These are phyloP conservation scores for Habroteleia sp. DNA, from an alignment of 2,888 invertebrate genomes.

Conservation along the genomic window DNA sequence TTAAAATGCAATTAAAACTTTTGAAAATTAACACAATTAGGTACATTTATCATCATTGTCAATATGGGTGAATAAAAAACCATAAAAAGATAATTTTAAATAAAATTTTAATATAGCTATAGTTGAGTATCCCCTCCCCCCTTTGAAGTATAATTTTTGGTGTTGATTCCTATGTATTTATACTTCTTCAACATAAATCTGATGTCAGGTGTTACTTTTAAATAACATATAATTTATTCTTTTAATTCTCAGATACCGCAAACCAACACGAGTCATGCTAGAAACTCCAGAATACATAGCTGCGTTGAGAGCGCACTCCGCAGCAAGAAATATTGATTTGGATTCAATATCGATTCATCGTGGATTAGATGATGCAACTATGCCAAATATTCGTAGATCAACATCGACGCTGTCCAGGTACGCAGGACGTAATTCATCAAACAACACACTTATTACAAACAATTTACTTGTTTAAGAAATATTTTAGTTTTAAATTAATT, in stretches of 20 bases:
- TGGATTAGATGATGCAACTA: constrained; percentile 88
- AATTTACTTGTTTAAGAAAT: constrained; percentile 30
- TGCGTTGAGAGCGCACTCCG: constrained; percentile 82
- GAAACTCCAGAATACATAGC: constrained; percentile 89
- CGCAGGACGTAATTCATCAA: constrained; percentile 49
- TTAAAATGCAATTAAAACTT: too few species aligned
- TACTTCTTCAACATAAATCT: constrained; percentile 12
- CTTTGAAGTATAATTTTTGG: too few species aligned
- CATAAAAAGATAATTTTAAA: too few species aligned
- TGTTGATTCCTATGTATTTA: not conserved
- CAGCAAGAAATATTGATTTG: constrained; percentile 80
- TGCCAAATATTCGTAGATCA: constrained; percentile 81
- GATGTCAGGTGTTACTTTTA: too few species aligned
- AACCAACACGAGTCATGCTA: constrained; percentile 87
- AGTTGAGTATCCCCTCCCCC: too few species aligned
- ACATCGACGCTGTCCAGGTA: constrained; percentile 83
- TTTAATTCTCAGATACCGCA: constrained; percentile 85
- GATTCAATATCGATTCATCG: constrained; percentile 90
- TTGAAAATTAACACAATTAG: too few species aligned
- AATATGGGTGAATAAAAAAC: too few species aligned
- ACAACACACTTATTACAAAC: constrained; percentile 17
- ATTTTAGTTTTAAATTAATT: too few species aligned
- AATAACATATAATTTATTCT: too few species aligned
- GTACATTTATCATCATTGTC: too few species aligned
- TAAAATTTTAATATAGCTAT: too few species aligned